Percentiles rank a stretch among this genome's conserved stretches.
phyloP scores from a whole-genome alignment of 2,797 vertebrate genomes.

The Glyptemys insculpta region DNA sequence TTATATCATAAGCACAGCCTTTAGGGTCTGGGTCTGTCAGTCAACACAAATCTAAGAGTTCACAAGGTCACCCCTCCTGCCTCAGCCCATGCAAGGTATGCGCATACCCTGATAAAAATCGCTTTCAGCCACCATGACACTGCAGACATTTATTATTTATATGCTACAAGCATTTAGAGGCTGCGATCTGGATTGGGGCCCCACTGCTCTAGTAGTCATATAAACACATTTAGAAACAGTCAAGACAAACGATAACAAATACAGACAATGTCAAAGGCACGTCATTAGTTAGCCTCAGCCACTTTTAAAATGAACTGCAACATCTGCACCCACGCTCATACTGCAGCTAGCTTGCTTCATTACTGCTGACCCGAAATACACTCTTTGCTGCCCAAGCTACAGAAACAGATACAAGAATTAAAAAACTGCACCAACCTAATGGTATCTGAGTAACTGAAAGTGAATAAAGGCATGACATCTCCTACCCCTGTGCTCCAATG shows the following conservation, averaged over 20 bases:
- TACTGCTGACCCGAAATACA: neutral
- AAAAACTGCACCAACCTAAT: neutral
- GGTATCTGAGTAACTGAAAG: neutral
- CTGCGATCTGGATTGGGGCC: neutral
- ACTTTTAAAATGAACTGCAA: neutral
- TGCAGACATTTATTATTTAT: neutral
- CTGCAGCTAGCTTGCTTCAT: neutral
- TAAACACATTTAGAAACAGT: neutral
- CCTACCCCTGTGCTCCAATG: neutral
- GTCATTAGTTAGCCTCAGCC: neutral
- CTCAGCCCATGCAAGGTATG: neutral
- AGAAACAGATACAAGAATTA: constrained; percentile 33
- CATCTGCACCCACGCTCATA: neutral
- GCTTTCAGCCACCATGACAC: neutral
- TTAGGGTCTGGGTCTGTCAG: neutral
- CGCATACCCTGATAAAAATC: rapidly evolving
- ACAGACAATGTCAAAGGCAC: neutral
- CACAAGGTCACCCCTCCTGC: neutral
- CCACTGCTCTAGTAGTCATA: neutral
- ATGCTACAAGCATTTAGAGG: neutral
- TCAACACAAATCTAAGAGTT: neutral
- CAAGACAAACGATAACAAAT: neutral
- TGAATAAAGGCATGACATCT: constrained; percentile 5
- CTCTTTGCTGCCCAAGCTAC: neutral
- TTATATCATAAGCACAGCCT: rapidly evolving